These are phyloP conservation scores for Perithous albicinctus DNA, from an alignment of 2,888 invertebrate species.

Conservation along the genomic window DNA sequence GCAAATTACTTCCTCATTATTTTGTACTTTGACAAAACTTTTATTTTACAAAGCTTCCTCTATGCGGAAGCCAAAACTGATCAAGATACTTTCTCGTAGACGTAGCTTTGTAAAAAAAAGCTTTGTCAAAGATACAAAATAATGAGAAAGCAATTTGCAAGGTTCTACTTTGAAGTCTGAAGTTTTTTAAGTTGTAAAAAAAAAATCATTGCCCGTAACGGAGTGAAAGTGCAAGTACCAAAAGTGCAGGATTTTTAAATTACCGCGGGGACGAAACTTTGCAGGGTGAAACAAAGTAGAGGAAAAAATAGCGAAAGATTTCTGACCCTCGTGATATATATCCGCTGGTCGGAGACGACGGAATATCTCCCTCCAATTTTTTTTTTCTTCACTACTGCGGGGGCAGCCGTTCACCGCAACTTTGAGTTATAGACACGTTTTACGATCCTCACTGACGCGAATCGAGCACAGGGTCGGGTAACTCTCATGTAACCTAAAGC, in stretches of 20 bases:
- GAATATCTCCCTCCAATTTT: slow-evolving; percentile 28
- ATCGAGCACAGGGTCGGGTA: slow-evolving; percentile 31
- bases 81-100: no score
- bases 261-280: background rate
- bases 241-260: slow-evolving; percentile 22
- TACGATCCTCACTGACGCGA: slow-evolving; percentile 47
- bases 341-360: slow-evolving; percentile 30
- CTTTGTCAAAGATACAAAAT: no score
- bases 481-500: slow-evolving; percentile 8
- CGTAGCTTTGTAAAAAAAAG: no score
- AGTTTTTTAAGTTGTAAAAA: no score
- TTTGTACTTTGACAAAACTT: no score
- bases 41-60: no score
- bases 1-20: no score
- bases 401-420: slow-evolving; percentile 39
- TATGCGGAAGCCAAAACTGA: no score
- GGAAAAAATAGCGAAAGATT: slow-evolving; percentile 5
- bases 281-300: background rate
- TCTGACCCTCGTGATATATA: slow-evolving; percentile 55
- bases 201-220: slow-evolving; percentile 52
- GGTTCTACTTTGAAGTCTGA: no score
- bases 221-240: slow-evolving; percentile 17
- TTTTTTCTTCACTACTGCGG: slow-evolving; percentile 24
- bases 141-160: no score
- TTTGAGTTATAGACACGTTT: slow-evolving; percentile 55